These are phyloP conservation scores for Stenopsyche tienmushanensis DNA, from an alignment of 1,140 invertebrate genomes.

Conservation along the genomic window DNA sequence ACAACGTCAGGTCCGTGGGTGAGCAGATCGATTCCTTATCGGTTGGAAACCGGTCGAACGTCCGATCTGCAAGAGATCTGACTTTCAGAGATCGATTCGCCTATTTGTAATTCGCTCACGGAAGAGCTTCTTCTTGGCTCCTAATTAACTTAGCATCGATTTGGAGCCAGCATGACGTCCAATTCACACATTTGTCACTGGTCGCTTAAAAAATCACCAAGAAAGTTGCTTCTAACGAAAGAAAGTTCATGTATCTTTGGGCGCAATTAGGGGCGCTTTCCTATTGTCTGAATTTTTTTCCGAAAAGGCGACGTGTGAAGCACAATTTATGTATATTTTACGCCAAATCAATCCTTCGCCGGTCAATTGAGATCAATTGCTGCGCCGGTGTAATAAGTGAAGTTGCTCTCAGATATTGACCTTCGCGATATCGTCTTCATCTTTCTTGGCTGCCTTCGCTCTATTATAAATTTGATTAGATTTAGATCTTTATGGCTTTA, in stretches of 20 bases:
- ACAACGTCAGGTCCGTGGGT: not conserved
- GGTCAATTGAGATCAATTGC: slow-evolving; percentile 27
- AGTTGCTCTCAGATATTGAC: slow-evolving; percentile 7
- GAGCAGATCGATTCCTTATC: not conserved
- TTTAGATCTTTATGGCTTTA: slow-evolving; percentile 9
- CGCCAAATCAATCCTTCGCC: not conserved
- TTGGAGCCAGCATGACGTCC: not conserved
- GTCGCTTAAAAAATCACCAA: too few relatives aligned
- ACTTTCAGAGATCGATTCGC: not conserved
- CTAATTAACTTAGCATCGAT: not conserved
- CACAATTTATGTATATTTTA: slow-evolving; percentile 1
- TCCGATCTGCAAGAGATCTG: not conserved
- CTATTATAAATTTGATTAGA: not conserved
- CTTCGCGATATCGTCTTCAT: not conserved
- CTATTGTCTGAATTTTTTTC: too few relatives aligned
- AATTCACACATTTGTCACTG: too few relatives aligned
- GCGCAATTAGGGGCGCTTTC: too few relatives aligned
- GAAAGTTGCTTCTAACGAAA: too few relatives aligned
- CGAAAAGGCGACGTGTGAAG: too few relatives aligned
- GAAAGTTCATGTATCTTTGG: too few relatives aligned
- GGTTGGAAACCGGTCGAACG: not conserved
- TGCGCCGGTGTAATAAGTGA: not conserved
- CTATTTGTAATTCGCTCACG: not conserved
- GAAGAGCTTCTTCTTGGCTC: not conserved
- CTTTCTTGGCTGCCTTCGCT: not conserved